Conservation (phyloP, 2,888 invertebrate species). For the Melinaea menophilus region DNA sequence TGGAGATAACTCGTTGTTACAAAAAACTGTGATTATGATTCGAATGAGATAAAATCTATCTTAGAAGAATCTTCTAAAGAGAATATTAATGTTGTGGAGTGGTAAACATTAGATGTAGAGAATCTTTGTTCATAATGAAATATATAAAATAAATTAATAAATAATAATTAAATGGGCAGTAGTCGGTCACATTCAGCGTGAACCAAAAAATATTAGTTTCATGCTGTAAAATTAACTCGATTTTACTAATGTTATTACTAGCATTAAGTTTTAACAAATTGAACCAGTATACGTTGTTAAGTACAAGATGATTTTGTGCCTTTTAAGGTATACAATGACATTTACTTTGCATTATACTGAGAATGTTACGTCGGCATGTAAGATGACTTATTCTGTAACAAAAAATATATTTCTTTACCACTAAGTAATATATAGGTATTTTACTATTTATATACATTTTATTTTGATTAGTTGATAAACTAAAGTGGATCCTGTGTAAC, state of each 20-base stretch:
- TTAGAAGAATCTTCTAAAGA: neutral
- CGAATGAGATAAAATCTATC: neutral
- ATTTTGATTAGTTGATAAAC: neutral
- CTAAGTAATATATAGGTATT: neutral
- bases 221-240: too few species aligned
- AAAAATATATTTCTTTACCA: neutral
- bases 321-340: slow-evolving; percentile 42
- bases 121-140: too few species aligned
- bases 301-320: slow-evolving; percentile 39
- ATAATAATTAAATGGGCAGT: neutral
- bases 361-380: slow-evolving; percentile 18
- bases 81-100: too few species aligned
- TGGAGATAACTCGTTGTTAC: slow-evolving; percentile 41
- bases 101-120: too few species aligned
- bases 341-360: slow-evolving; percentile 37
- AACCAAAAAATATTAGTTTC: too few species aligned
- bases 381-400: slow-evolving; percentile 24
- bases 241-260: neutral
- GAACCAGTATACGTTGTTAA: slow-evolving; percentile 7
- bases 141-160: neutral
- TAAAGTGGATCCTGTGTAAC: neutral
- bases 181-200: too few species aligned
- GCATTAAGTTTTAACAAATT: slow-evolving; percentile 33
- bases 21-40: slow-evolving; percentile 8
- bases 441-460: neutral